phyloP scores from a whole-genome alignment of 1,140 invertebrate genomes.

The Trypoxylus dichotomus region DNA sequence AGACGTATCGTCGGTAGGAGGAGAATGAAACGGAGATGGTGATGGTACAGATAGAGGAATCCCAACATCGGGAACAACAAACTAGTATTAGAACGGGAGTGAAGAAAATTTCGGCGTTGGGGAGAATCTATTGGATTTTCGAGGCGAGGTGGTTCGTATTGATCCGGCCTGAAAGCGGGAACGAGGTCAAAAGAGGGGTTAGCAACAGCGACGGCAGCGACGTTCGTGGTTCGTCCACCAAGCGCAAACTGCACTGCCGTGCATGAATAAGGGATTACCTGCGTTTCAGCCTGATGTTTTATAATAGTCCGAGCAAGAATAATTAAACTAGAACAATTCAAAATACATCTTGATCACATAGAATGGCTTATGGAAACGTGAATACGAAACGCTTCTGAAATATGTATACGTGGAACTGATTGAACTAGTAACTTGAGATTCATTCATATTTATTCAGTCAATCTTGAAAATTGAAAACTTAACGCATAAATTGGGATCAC shows the following conservation, averaged over 20 bases:
- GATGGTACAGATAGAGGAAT: not conserved
- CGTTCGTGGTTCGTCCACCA: not conserved
- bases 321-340: too few relatives aligned
- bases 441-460: too few relatives aligned
- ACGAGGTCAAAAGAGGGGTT: constrained; percentile 16
- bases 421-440: too few relatives aligned
- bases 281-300: too few relatives aligned
- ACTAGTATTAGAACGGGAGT: not conserved
- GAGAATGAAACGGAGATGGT: not conserved
- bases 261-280: not conserved
- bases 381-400: too few relatives aligned
- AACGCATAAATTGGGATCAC: too few relatives aligned
- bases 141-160: constrained; percentile 2
- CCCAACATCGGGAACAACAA: not conserved
- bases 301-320: too few relatives aligned
- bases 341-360: too few relatives aligned
- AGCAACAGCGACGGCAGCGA: not conserved
- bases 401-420: too few relatives aligned
- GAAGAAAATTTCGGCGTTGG: constrained; percentile 9
- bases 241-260: not conserved
- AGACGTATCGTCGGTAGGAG: not conserved
- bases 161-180: constrained; percentile 13
- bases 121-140: constrained; percentile 19
- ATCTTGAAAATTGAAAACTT: too few relatives aligned
- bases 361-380: too few relatives aligned